phyloP scores from a whole-genome alignment of 2,797 vertebrate species.

The Enteromius radiatus region DNA sequence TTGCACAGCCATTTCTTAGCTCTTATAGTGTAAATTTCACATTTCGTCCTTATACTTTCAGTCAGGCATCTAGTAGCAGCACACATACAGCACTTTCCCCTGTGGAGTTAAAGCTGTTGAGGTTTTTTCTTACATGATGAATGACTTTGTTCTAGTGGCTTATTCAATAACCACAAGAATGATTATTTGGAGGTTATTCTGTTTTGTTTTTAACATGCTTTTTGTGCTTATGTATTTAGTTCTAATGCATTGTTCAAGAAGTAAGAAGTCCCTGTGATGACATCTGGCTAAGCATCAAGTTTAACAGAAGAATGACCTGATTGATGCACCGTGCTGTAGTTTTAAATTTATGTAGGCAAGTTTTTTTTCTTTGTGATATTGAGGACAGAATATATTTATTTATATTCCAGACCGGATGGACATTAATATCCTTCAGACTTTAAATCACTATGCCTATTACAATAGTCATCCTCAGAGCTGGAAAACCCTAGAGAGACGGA shows the following conservation, averaged over 20 bases:
- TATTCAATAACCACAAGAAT: neutral
- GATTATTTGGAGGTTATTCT: neutral
- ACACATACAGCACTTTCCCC: neutral
- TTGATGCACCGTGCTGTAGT: no score
- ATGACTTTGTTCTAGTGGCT: slow-evolving; percentile 15
- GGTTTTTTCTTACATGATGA: neutral
- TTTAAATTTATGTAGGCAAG: slow-evolving; percentile 27
- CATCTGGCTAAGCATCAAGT: neutral
- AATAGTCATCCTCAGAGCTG: slow-evolving; percentile 27
- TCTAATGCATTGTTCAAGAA: neutral
- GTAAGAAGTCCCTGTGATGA: neutral
- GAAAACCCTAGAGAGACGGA: slow-evolving; percentile 6
- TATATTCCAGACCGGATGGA: slow-evolving; percentile 4
- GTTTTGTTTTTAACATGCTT: neutral
- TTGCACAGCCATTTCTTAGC: slow-evolving; percentile 6
- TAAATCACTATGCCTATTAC: slow-evolving; percentile 38
- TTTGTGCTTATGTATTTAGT: neutral
- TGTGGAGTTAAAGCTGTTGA: neutral
- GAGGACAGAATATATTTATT: slow-evolving; percentile 50
- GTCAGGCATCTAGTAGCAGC: neutral
- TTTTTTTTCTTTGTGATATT: slow-evolving; percentile 19
- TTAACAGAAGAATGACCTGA: neutral
- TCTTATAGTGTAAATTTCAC: neutral
- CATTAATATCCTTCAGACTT: slow-evolving; percentile 47
- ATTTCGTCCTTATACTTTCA: neutral